These are phyloP conservation scores for Conomelus anceps DNA, from an alignment of 2,888 invertebrate genomes.

Conservation along the genomic window DNA sequence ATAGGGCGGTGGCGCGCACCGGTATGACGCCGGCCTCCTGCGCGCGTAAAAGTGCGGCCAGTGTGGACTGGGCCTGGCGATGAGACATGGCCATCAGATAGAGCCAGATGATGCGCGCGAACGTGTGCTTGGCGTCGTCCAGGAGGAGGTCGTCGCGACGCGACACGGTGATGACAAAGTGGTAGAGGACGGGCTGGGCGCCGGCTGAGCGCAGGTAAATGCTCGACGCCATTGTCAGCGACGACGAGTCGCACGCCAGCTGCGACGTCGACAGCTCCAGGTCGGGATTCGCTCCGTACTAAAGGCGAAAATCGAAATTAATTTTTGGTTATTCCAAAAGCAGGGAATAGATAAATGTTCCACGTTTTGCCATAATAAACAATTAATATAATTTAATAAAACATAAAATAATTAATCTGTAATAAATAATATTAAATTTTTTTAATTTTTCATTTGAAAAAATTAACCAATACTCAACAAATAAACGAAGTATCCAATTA, in stretches of 20 bases:
- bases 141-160: slow-evolving; percentile 56
- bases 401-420: too few species aligned
- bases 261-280: slow-evolving; percentile 46
- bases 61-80: slow-evolving; percentile 58
- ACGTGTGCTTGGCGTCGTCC: slow-evolving; percentile 57
- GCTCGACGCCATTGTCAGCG: slow-evolving; percentile 15
- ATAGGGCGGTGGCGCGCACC: slow-evolving; percentile 54
- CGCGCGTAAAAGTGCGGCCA: slow-evolving; percentile 56
- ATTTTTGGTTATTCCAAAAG: too few species aligned
- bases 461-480: too few species aligned
- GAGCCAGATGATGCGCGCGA: slow-evolving; percentile 57
- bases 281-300: slow-evolving; percentile 65
- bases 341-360: too few species aligned
- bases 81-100: slow-evolving; percentile 63
- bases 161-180: slow-evolving; percentile 63
- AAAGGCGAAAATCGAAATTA: not conserved
- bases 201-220: slow-evolving; percentile 31
- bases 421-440: too few species aligned
- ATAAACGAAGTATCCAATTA: too few species aligned
- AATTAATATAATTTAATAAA: too few species aligned
- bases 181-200: slow-evolving; percentile 52
- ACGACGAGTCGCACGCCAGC: slow-evolving; percentile 19
- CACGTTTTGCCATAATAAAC: too few species aligned
- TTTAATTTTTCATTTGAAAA: too few species aligned
- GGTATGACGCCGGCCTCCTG: slow-evolving; percentile 57